Percentiles rank a stretch among this genome's conserved stretches.
Conservation (phyloP, 1,140 invertebrate species). For the Sinonovacula constricta region DNA sequence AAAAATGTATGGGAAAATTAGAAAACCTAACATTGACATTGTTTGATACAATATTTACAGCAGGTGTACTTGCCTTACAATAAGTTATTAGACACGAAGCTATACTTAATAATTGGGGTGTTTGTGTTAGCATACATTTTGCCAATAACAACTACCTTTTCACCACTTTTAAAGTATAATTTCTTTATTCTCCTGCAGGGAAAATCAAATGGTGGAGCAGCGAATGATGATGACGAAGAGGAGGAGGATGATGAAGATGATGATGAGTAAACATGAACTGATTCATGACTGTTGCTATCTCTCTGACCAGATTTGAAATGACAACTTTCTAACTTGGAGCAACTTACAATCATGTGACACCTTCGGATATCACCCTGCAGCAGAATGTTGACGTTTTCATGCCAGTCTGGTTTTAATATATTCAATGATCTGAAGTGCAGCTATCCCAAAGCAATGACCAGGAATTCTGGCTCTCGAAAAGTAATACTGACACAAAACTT, state of each 20-base stretch:
- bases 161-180: neutral
- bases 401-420: neutral
- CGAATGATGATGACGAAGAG: neutral
- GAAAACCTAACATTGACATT: too few relatives aligned
- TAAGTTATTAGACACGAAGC: neutral
- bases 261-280: neutral
- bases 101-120: neutral
- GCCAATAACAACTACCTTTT: too few relatives aligned
- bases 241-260: neutral
- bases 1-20: neutral
- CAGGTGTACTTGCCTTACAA: too few relatives aligned
- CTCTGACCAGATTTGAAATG: neutral
- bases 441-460: neutral
- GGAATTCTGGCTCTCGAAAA: neutral
- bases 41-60: neutral
- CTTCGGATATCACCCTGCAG: neutral
- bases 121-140: neutral
- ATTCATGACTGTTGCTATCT: neutral
- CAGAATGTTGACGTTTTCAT: neutral
- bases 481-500: too few relatives aligned
- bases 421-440: neutral
- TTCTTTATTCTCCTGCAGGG: neutral
- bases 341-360: neutral
- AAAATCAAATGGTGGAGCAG: neutral
- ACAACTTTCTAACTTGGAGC: neutral